Evolutionary conservation across 64 coral and sea anemone genomes (phyloP), one percentile per base, ranked within the genome.

Genomic region (Astreopora myriophthalma): DNA sequence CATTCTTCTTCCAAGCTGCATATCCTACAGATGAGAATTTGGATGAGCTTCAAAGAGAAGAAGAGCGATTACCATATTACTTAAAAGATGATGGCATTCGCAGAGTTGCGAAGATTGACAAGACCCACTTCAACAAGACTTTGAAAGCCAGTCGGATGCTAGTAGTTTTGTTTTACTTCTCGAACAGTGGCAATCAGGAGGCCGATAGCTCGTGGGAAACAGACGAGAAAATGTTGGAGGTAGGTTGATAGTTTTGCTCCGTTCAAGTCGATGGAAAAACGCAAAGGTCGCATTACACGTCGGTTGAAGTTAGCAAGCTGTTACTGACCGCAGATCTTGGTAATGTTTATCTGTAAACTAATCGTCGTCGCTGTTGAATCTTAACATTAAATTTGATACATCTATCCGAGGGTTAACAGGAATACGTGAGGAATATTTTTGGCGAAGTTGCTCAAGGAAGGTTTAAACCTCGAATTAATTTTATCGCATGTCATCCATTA

Each of bases 141-240:
- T 57, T 94, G 23, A 98, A 94, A 71, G 88, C 94, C 10, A 84
- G 73, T 8, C 90, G 89, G 60, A 88, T 98, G 88, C 42, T 94
- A 38, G 92, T 94, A 2, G 92, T 98, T 35, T 34, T 98, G 10
- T 98, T 98, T 92, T 98, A 98, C 66, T 66, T 88, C 14, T 48
- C 88, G 1, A 90, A 74, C 76, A 85, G 88, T 8, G 93, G 90
- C 40, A 34, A 74, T 14, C 51, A 73, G 6, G 88, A 98, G 55
- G 80, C 88, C 48, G 75, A 98, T 38, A 91, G 72, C 77, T 71
- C 73, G 33, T 98, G 96, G 96, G 77, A 92, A 88, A 90, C 96
- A 17, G 96, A 98, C 5, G 89, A 85, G 64, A 76, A 98, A 92
- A 92, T 89, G 96, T 52, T 98, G 0, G 95, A 97, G 95, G 95